Conservation (phyloP, 2,113 vertebrate species). For the Caloenas nicobarica region DNA sequence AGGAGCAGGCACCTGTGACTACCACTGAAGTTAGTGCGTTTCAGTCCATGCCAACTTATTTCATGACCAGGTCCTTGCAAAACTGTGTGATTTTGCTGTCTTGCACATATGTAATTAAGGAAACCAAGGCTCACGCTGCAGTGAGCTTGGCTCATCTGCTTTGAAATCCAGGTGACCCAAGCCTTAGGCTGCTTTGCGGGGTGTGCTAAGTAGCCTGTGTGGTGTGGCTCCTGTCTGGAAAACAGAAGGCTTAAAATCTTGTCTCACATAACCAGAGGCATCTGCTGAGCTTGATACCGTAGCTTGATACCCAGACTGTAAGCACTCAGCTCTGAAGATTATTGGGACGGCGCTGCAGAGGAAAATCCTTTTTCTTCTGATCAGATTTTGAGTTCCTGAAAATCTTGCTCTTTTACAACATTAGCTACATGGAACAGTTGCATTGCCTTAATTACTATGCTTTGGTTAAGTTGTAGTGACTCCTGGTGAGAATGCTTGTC, state of each 20-base stretch:
- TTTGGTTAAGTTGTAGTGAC: background rate
- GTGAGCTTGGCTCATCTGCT: background rate
- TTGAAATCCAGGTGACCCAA: background rate
- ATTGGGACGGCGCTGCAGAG: background rate
- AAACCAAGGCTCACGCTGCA: background rate
- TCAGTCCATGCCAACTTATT: background rate
- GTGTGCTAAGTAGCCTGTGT: conserved; percentile 21
- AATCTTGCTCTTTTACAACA: background rate
- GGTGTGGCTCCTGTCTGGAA: conserved; percentile 10
- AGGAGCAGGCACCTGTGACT: background rate
- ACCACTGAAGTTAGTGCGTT: background rate
- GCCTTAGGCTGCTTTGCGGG: conserved; percentile 4
- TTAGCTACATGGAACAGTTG: too few species aligned
- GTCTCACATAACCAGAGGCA: conserved; percentile 19
- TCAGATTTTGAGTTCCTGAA: background rate
- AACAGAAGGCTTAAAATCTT: conserved; percentile 11
- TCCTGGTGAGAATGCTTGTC: background rate
- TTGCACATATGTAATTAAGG: background rate
- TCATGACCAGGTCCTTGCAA: background rate
- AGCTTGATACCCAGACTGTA: conserved; percentile 8
- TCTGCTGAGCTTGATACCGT: conserved; percentile 27
- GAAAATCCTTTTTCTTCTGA: background rate
- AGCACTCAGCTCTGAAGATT: background rate
- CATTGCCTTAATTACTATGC: background rate
- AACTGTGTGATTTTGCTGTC: background rate